phyloP scores from a whole-genome alignment of 2,888 invertebrate species.

The Cylindroiulus punctatus region DNA sequence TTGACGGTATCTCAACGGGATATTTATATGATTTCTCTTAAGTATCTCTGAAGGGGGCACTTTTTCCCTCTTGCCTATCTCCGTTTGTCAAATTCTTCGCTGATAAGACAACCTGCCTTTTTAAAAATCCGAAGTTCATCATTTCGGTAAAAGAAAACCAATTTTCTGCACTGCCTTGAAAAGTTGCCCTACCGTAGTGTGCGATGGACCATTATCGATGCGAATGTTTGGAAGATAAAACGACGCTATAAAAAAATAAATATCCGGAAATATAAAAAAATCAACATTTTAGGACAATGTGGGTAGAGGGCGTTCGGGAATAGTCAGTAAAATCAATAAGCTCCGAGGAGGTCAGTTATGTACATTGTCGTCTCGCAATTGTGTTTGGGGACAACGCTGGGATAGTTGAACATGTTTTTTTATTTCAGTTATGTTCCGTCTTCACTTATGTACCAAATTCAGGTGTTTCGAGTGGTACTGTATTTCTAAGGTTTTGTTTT shows the following conservation, averaged over 20 bases:
- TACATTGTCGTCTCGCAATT: not conserved
- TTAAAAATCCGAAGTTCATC: not conserved
- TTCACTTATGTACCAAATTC: too few species aligned
- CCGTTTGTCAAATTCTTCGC: not conserved
- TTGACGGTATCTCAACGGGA: slow-evolving; percentile 27
- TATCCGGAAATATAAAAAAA: too few species aligned
- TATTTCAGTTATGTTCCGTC: too few species aligned
- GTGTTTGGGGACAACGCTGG: too few species aligned
- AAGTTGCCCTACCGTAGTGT: not conserved
- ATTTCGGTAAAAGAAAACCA: slow-evolving; percentile 9
- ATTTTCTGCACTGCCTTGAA: not conserved
- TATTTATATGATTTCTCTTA: not conserved
- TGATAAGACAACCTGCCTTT: not conserved
- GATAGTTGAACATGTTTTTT: too few species aligned
- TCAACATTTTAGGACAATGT: not conserved
- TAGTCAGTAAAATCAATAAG: not conserved
- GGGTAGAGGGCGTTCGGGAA: not conserved
- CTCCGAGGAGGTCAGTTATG: not conserved
- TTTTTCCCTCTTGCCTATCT: not conserved
- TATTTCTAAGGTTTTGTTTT: too few species aligned
- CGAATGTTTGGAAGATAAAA: not conserved
- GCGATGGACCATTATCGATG: not conserved
- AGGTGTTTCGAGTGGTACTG: too few species aligned
- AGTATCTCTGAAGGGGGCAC: slow-evolving; percentile 5
- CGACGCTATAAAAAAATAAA: not conserved